Conservation (phyloP, 2,888 invertebrate species). For the Lamellibrachia satsuma region DNA sequence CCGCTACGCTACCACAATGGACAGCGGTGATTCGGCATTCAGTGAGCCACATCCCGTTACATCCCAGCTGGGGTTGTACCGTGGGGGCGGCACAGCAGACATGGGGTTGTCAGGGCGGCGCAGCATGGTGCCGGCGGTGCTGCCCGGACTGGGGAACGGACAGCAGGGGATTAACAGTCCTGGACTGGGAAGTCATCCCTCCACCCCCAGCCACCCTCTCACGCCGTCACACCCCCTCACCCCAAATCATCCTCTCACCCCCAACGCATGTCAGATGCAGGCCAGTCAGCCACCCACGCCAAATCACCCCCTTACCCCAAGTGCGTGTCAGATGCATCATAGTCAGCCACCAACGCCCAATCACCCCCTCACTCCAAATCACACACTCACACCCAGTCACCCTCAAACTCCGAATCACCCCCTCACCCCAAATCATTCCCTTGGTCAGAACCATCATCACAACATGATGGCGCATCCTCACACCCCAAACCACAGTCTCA, state of each 20-base stretch:
- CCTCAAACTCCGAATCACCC: constrained; percentile 43
- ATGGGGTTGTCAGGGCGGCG: not conserved
- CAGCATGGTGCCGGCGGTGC: not conserved
- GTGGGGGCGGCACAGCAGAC: not conserved
- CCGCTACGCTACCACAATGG: not conserved
- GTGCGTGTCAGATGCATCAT: not conserved
- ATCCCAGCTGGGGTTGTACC: not conserved
- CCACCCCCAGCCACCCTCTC: constrained; percentile 40
- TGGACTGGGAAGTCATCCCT: constrained; percentile 32
- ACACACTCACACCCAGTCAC: constrained; percentile 38
- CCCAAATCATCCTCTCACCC: constrained; percentile 34
- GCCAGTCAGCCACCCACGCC: constrained; percentile 33
- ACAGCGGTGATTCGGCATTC: not conserved
- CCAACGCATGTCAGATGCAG: constrained; percentile 21
- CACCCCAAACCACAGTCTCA: constrained; percentile 31
- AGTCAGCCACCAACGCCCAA: constrained; percentile 21
- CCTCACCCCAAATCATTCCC: constrained; percentile 29
- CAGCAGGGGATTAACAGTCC: not conserved
- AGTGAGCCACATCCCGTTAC: not conserved
- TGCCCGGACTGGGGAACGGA: not conserved
- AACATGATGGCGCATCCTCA: constrained; percentile 27
- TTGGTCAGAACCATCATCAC: not conserved
- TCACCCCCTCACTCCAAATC: constrained; percentile 30
- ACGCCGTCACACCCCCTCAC: constrained; percentile 34
- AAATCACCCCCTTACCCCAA: constrained; percentile 31